Percentiles rank a stretch among this genome's conserved stretches.
Conservation (phyloP, 2,888 invertebrate genomes). For the Tenthredo distinguenda region DNA sequence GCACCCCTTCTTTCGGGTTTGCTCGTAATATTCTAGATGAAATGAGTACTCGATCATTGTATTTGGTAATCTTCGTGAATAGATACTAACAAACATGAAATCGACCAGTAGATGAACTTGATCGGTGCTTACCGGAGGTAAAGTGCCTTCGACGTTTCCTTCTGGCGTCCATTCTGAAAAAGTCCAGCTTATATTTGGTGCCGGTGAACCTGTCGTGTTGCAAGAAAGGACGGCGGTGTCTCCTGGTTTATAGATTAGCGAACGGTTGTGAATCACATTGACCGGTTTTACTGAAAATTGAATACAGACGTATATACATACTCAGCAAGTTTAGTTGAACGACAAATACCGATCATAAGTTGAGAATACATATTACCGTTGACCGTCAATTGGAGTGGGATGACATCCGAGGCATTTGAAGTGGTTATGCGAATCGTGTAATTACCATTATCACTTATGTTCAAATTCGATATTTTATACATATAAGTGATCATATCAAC, state of each 20-base stretch:
- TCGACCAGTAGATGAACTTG: neutral
- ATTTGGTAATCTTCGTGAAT: neutral
- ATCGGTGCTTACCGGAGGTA: neutral
- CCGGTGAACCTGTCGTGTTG: neutral
- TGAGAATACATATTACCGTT: neutral
- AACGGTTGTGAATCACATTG: neutral
- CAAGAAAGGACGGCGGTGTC: neutral
- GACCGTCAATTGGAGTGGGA: neutral
- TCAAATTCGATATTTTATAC: neutral
- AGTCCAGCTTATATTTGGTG: neutral
- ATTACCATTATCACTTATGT: neutral
- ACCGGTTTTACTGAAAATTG: neutral
- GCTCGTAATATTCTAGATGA: neutral
- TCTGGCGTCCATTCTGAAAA: neutral
- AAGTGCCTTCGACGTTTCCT: neutral
- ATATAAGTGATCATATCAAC: neutral
- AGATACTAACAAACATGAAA: neutral
- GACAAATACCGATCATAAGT: neutral
- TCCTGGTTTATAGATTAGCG: neutral
- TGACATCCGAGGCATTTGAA: neutral
- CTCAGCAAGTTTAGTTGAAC: neutral
- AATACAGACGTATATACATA: neutral
- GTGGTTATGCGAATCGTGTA: conserved; percentile 10
- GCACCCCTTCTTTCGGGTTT: neutral
- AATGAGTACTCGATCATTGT: neutral